Conservation (phyloP, 2,888 invertebrate species). For the Julus scanicus region DNA sequence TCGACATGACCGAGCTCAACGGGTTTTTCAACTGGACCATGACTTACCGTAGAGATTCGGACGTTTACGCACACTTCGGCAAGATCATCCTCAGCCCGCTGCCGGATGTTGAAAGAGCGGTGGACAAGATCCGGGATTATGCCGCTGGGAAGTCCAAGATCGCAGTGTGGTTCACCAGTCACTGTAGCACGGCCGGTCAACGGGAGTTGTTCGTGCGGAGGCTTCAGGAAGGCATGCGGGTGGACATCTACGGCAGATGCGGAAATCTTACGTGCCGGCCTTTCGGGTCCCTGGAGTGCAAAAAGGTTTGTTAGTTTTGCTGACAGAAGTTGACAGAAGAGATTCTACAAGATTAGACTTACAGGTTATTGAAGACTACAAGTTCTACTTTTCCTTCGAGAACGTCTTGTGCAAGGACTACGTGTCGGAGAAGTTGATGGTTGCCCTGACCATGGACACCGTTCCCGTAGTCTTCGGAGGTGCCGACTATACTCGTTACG, state of each 20-base stretch:
- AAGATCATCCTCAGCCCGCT: background rate
- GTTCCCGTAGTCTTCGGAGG: slow-evolving; percentile 63
- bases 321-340: too few relatives aligned
- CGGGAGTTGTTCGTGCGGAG: slow-evolving; percentile 60
- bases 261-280: slow-evolving; percentile 59
- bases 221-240: slow-evolving; percentile 59
- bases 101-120: background rate
- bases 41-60: slow-evolving; percentile 57
- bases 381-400: slow-evolving; percentile 63
- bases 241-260: slow-evolving; percentile 61
- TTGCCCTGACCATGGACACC: slow-evolving; percentile 60
- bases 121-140: slow-evolving; percentile 12
- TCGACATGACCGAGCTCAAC: background rate
- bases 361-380: slow-evolving; percentile 59
- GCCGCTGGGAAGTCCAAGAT: slow-evolving; percentile 58
- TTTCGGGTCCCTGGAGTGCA: background rate
- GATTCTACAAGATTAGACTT: too few relatives aligned
- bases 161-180: slow-evolving; percentile 62
- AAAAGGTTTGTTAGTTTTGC: background rate
- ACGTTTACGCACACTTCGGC: slow-evolving; percentile 49
- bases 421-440: slow-evolving; percentile 63
- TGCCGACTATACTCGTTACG: slow-evolving; percentile 62
- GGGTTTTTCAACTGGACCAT: slow-evolving; percentile 57
- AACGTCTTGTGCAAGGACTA: slow-evolving; percentile 63
- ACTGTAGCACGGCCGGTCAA: slow-evolving; percentile 60